A percentile compares a stretch with the other conserved stretches of the same genome.
Conservation (phyloP, 2,113 vertebrate genomes). For the Burhinus oedicnemus region DNA sequence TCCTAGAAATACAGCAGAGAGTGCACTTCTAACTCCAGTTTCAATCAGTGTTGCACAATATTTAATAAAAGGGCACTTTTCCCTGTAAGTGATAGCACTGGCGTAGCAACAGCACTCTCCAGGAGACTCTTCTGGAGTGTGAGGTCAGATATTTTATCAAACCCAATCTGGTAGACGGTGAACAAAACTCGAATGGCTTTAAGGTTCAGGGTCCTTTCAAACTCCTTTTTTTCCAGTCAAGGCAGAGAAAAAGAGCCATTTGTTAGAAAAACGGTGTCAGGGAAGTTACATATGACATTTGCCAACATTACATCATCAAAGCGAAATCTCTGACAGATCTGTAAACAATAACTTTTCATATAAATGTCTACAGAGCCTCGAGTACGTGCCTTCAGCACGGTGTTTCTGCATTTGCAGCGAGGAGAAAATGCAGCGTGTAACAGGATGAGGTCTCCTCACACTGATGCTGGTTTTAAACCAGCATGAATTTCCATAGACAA, state of each 20-base stretch:
- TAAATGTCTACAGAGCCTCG: not conserved
- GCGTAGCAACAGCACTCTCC: not conserved
- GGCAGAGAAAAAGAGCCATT: slow-evolving; percentile 9
- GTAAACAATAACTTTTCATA: slow-evolving; percentile 41
- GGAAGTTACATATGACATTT: slow-evolving; percentile 30
- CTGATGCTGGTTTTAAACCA: not conserved
- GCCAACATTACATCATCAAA: slow-evolving; percentile 36
- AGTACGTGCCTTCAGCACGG: not conserved
- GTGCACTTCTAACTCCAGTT: not conserved
- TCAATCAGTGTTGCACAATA: not conserved
- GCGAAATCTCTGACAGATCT: slow-evolving; percentile 50
- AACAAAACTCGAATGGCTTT: not conserved
- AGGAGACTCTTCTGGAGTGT: not conserved
- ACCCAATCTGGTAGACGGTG: accelerated
- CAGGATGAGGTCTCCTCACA: not conserved
- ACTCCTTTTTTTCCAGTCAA: not conserved
- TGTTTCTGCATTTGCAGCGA: not conserved
- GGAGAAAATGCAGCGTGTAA: not conserved
- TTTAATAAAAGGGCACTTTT: not conserved
- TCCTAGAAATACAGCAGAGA: not conserved
- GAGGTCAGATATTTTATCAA: not conserved
- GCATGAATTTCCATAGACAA: not conserved
- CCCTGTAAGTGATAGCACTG: not conserved
- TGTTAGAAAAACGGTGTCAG: slow-evolving; percentile 54
- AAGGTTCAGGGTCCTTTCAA: not conserved